Base-by-base conservation (phyloP, 2,113 vertebrate species). In the Callipepla squamata region DNA sequence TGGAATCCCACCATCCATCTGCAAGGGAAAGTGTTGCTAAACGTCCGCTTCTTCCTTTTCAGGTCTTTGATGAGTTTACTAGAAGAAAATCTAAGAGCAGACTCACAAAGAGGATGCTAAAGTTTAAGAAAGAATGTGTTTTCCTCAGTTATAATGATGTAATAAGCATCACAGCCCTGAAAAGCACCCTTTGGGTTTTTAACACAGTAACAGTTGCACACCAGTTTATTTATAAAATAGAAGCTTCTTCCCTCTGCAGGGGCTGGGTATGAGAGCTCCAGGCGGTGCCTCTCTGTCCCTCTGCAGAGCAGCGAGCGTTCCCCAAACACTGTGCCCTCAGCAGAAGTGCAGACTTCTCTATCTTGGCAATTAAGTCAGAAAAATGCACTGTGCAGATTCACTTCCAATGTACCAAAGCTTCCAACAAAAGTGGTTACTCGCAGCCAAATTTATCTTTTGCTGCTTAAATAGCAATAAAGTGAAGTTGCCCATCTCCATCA, bases 161-260 rank as follows among this genome's bases (percentile, higher is more conserved):
- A 80, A 47, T 34, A 66, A 74, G 55, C 61, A 63, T 88, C 79
- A 65, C 38, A 72, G 76, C 26, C 66, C 66, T 89, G 17, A 8
- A 87, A 87, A 92, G 53, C 62, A 94, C 40, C 30, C 85, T 83
- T 65, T 0, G 0, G n/a, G 40, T 81, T 88, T 72, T 59, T 82
- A 92, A 83, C 69, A 38, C 13, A 13, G n/a, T 69, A 66, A 73
- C 25, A 44, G 34, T 74, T 77, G 63, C 19, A 8, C 32, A 69
- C 63, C 69, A 48, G 40, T 72, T 95, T 75, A 65, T 72, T 53
- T 86, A 23, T 25, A 75, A 72, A 92, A 75, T 8, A 59, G 5
- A 79, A 80, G 78, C 50, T 74, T 72, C 4, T 65, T 13, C 23
- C 8, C 44, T 21, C 38, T 80, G 13, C 26, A 67, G 61, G 2